These are phyloP conservation scores for Drosophila pegasa DNA, from an alignment of 2,888 invertebrate genomes.

Conservation along the genomic window DNA sequence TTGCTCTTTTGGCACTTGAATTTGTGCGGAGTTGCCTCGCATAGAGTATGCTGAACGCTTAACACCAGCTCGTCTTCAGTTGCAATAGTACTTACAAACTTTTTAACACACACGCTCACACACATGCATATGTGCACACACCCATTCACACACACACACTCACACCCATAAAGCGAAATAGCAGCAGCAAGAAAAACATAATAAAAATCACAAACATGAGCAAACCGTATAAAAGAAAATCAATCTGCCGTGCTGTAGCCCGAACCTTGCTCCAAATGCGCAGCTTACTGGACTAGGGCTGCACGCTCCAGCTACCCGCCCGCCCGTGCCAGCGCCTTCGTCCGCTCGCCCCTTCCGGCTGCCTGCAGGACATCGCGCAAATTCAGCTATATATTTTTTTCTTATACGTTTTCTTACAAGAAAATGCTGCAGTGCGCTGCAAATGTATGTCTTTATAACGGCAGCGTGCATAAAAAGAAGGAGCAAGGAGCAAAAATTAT, in stretches of 20 bases:
- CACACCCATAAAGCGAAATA: slow-evolving; percentile 23
- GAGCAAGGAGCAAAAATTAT: slow-evolving; percentile 69
- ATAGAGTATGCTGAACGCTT: slow-evolving; percentile 4
- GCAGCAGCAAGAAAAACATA: slow-evolving; percentile 43
- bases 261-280: slow-evolving; percentile 14
- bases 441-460: slow-evolving; percentile 79
- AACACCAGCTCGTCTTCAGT: slow-evolving; percentile 23
- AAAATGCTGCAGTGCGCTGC: slow-evolving; percentile 76
- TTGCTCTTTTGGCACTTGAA: not conserved
- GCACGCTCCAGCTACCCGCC: slow-evolving; percentile 1
- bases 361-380: slow-evolving; percentile 67
- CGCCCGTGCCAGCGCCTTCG: not conserved
- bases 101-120: slow-evolving; percentile 19
- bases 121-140: slow-evolving; percentile 8
- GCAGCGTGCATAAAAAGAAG: slow-evolving; percentile 71
- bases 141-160: slow-evolving; percentile 2
- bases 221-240: slow-evolving; percentile 82
- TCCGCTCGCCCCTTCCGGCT: not conserved
- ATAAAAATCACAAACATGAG: slow-evolving; percentile 68
- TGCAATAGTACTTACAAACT: slow-evolving; percentile 33
- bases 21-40: not conserved
- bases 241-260: slow-evolving; percentile 70
- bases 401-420: slow-evolving; percentile 69
- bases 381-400: slow-evolving; percentile 72
- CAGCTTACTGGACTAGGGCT: slow-evolving; percentile 11